Evolutionary conservation across 2,888 invertebrate genomes (phyloP).

Genomic region (Melanchra persicariae): DNA sequence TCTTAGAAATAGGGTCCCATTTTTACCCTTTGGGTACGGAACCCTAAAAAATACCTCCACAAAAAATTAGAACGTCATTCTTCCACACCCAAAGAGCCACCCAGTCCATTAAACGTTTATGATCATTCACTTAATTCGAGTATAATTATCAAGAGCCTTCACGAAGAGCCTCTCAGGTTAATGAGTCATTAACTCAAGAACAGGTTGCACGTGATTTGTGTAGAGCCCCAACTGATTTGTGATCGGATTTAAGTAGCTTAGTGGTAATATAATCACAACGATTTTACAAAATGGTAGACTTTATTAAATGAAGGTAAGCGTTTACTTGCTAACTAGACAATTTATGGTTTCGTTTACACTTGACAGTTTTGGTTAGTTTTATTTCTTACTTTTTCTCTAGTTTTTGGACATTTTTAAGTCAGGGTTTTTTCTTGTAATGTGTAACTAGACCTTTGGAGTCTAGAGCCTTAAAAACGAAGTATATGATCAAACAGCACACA

Average conservation of each 20-base stretch:
- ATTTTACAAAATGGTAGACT: not conserved
- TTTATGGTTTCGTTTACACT: too few species aligned
- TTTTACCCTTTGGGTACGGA: too few species aligned
- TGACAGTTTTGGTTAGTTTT: too few species aligned
- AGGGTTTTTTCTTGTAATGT: too few species aligned
- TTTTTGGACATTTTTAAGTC: too few species aligned
- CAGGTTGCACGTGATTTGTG: conserved; percentile 48
- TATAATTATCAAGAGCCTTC: conserved; percentile 55
- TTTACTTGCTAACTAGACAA: not conserved
- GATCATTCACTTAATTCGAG: conserved; percentile 60
- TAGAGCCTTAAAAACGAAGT: too few species aligned
- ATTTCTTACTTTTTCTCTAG: too few species aligned
- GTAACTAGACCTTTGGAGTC: too few species aligned
- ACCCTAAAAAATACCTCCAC: too few species aligned
- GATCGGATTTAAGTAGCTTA: conserved; percentile 38
- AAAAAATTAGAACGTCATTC: conserved; percentile 5
- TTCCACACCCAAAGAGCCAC: conserved; percentile 12
- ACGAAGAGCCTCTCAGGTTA: conserved; percentile 47
- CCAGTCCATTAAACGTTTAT: conserved; percentile 60
- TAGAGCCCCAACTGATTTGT: conserved; percentile 50
- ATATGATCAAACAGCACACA: too few species aligned
- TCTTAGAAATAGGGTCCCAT: too few species aligned
- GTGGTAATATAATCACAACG: conserved; percentile 23
- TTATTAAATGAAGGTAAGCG: not conserved
- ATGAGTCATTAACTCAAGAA: conserved; percentile 60